Percentiles rank a stretch among this genome's conserved stretches.
phyloP scores from a whole-genome alignment of 2,888 invertebrate species.

The Formica aserva region DNA sequence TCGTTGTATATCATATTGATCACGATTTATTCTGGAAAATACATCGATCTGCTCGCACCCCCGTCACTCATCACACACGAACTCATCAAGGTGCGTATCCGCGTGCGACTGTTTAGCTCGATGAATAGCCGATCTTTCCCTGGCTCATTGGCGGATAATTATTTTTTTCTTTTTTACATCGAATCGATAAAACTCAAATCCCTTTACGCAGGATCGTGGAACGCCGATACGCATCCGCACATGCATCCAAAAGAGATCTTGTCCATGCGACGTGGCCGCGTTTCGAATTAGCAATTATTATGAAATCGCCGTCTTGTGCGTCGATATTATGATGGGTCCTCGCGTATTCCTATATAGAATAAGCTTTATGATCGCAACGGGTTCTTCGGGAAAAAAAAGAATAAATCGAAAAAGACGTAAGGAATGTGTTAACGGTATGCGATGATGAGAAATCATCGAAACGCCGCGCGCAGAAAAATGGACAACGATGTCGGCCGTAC shows the following conservation, averaged over 20 bases:
- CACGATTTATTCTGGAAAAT: background rate
- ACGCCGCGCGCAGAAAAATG: slow-evolving; percentile 79
- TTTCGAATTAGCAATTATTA: slow-evolving; percentile 64
- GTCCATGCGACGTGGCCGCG: slow-evolving; percentile 75
- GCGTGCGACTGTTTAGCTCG: slow-evolving; percentile 41
- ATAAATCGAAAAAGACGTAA: slow-evolving; percentile 32
- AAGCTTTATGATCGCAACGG: slow-evolving; percentile 1
- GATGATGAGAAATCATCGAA: slow-evolving; percentile 62
- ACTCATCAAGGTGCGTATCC: slow-evolving; percentile 71
- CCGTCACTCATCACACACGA: slow-evolving; percentile 56
- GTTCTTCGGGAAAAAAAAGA: slow-evolving; percentile 17
- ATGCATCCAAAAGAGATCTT: slow-evolving; percentile 66
- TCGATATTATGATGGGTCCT: slow-evolving; percentile 2
- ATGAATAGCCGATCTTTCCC: background rate
- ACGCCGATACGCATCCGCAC: slow-evolving; percentile 70
- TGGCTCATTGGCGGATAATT: background rate
- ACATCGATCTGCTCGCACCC: slow-evolving; percentile 57
- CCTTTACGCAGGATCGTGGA: background rate
- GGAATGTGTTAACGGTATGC: background rate
- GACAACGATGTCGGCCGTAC: slow-evolving; percentile 84
- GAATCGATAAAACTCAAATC: slow-evolving; percentile 5
- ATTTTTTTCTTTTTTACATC: background rate
- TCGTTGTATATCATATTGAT: background rate
- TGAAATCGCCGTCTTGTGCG: slow-evolving; percentile 10
- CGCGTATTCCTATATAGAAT: background rate